A percentile compares a stretch with the other conserved stretches of the same genome.
These are phyloP conservation scores for Cyrtodaria siliqua DNA, from an alignment of 2,888 invertebrate genomes.

Conservation along the genomic window DNA sequence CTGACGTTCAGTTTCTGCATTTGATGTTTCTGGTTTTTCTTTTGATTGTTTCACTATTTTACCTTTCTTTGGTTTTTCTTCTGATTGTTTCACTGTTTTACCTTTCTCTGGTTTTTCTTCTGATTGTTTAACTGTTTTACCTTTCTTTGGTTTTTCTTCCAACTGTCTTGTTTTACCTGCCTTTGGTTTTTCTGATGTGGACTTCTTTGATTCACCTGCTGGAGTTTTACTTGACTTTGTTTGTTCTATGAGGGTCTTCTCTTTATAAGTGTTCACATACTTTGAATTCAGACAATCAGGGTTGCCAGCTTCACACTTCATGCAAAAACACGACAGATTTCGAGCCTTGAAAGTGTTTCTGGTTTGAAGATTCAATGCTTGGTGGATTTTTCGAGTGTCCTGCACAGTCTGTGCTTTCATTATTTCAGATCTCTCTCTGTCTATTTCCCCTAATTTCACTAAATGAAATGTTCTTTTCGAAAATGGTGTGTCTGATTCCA, in stretches of 20 bases:
- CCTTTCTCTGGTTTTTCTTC: constrained; percentile 20
- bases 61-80: no score
- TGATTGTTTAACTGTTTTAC: constrained; percentile 28
- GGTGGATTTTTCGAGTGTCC: constrained; percentile 36
- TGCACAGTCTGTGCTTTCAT: constrained; percentile 21
- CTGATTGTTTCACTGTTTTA: no score
- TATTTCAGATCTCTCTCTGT: constrained; percentile 30
- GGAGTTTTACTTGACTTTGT: constrained; percentile 27
- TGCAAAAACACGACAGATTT: constrained; percentile 42
- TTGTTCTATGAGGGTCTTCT: constrained; percentile 31
- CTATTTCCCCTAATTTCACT: constrained; percentile 27
- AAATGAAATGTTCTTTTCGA: constrained; percentile 36
- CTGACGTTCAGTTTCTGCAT: constrained; percentile 36
- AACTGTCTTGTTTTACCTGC: constrained; percentile 18
- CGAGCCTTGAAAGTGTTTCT: constrained; percentile 12
- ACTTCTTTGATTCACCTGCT: constrained; percentile 38
- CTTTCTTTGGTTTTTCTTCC: constrained; percentile 24
- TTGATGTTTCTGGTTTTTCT: constrained; percentile 21
- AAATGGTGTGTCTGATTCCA: constrained; percentile 23
- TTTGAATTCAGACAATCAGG: constrained; percentile 37
- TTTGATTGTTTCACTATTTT: no score
- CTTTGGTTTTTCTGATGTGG: constrained; percentile 32
- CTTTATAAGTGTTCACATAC: constrained; percentile 40
- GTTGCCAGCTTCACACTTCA: constrained; percentile 27
- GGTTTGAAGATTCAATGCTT: constrained; percentile 18